Conservation (phyloP, 1,140 invertebrate genomes). For the Steinernema feltiae region DNA sequence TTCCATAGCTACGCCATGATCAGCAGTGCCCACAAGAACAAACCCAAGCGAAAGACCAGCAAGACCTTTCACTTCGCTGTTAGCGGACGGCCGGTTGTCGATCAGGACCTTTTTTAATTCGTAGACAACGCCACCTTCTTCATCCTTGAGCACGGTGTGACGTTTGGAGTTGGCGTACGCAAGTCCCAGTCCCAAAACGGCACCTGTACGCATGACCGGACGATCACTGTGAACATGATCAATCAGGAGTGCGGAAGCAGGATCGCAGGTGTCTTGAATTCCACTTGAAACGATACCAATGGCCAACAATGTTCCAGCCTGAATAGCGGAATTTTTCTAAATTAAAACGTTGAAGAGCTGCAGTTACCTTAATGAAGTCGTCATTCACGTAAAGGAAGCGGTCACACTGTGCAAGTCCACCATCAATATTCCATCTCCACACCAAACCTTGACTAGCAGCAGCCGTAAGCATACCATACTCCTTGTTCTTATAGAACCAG, state of each 20-base stretch:
- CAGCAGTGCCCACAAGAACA: constrained; percentile 89
- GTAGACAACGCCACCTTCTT: constrained; percentile 50
- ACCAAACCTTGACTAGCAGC: constrained; percentile 89
- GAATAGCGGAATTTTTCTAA: constrained; percentile 1
- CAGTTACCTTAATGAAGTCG: constrained; percentile 73
- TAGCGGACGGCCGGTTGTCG: constrained; percentile 70
- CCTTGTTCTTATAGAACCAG: constrained; percentile 98
- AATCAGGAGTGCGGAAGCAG: constrained; percentile 85
- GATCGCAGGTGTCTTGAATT: constrained; percentile 96
- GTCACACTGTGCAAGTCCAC: constrained; percentile 92
- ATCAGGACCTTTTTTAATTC: constrained; percentile 63
- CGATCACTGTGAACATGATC: constrained; percentile 87
- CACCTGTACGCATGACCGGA: constrained; percentile 83
- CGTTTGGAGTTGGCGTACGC: constrained; percentile 97
- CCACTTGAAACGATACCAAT: constrained; percentile 97
- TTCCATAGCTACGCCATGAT: constrained; percentile 80
- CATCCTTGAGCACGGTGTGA: constrained; percentile 74
- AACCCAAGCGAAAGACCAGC: constrained; percentile 89
- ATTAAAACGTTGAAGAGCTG: constrained; percentile 4
- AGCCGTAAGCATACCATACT: constrained; percentile 94
- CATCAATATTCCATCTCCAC: constrained; percentile 95
- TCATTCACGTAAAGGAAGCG: constrained; percentile 96
- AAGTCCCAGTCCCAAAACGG: constrained; percentile 82
- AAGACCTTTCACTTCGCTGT: constrained; percentile 84
- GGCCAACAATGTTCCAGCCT: constrained; percentile 86